A percentile compares a stretch with the other conserved stretches of the same genome.
Conservation (phyloP, 2,888 invertebrate species). For the Coleophora deauratella region DNA sequence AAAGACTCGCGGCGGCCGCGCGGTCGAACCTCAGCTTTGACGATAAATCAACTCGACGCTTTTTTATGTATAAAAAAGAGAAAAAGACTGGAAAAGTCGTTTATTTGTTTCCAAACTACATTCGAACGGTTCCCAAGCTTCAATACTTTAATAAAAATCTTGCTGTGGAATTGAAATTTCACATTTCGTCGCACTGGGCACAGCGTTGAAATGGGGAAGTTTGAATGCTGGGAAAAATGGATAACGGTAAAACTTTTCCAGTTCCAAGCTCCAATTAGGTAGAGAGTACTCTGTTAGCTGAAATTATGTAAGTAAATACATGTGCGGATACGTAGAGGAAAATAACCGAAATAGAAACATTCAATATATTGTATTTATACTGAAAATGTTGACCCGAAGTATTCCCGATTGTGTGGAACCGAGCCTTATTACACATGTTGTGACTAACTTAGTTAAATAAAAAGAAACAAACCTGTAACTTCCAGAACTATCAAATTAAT, state of each 20-base stretch:
- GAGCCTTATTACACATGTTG: too few relatives aligned
- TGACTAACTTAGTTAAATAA: too few relatives aligned
- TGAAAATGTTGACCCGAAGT: too few relatives aligned
- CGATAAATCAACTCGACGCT: slow-evolving; percentile 68
- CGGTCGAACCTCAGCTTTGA: slow-evolving; percentile 43
- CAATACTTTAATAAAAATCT: slow-evolving; percentile 55
- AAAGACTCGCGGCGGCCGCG: slow-evolving; percentile 54
- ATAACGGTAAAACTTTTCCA: slow-evolving; percentile 31
- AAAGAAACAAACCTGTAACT: too few relatives aligned
- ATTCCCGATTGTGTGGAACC: too few relatives aligned
- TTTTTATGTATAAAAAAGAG: slow-evolving; percentile 59
- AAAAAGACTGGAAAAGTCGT: slow-evolving; percentile 54
- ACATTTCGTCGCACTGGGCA: slow-evolving; percentile 41
- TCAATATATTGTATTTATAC: too few relatives aligned
- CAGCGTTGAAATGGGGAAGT: slow-evolving; percentile 18
- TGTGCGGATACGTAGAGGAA: too few relatives aligned
- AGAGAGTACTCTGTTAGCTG: slow-evolving; percentile 24
- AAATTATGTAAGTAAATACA: slow-evolving; percentile 4
- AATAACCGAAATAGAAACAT: too few relatives aligned
- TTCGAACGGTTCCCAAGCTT: slow-evolving; percentile 45
- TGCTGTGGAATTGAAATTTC: slow-evolving; percentile 56
- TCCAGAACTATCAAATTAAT: too few relatives aligned
- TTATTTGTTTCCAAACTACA: slow-evolving; percentile 70
- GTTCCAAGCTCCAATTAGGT: slow-evolving; percentile 34
- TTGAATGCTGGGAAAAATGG: slow-evolving; percentile 30